Evolutionary conservation across 2,797 vertebrate genomes (phyloP), one percentile per base, ranked within the genome.

Genomic region (Lepilemur ruficaudatus): DNA sequence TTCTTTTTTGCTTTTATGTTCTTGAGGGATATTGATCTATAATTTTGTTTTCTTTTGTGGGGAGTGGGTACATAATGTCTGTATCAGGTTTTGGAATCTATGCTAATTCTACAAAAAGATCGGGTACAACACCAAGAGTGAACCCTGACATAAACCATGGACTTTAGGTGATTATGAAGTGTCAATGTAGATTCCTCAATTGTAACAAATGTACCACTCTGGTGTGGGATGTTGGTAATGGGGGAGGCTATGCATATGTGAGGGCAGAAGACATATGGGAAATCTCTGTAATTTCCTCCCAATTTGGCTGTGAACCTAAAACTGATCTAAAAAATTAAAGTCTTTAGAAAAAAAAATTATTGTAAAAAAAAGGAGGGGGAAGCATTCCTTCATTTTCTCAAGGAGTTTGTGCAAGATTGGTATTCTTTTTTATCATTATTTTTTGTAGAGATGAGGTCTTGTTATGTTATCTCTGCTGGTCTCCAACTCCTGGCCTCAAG

Each of bases 31-130:
- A 75, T 1, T 76, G 78, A 46, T 55, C 8, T 88, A 38, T 55
- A 93, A 84, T 85, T 91, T 63, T 92, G 25, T 70, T 67, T 91
- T 78, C 22, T 80, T 80, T 38, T 10, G 8, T 17, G 15, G 20
- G 83, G 15, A 18, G 14, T 50, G n/a, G n/a, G 32, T 91, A 89
- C 22, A 80, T 91, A 88, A 59, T 59, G 23, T 72, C 50, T 70
- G 73, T 79, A 73, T 59, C 6, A 50, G 63, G 81, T 93, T 95
- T 93, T 88, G 8, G 65, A 93, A 88, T 94, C 57, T 95, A 46
- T 28, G 30, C 46, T 63, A 46, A 20, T 20, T 91, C 25, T 59
- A 59, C 67, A 22, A 43, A 65, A 72, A 50, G 20, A 94, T 41
- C 11, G 23, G 22, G 32, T 92, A 41, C 35, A 94, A 67, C 5